Conservation (phyloP, 2,888 invertebrate genomes). For the Malthinus flaveolus region DNA sequence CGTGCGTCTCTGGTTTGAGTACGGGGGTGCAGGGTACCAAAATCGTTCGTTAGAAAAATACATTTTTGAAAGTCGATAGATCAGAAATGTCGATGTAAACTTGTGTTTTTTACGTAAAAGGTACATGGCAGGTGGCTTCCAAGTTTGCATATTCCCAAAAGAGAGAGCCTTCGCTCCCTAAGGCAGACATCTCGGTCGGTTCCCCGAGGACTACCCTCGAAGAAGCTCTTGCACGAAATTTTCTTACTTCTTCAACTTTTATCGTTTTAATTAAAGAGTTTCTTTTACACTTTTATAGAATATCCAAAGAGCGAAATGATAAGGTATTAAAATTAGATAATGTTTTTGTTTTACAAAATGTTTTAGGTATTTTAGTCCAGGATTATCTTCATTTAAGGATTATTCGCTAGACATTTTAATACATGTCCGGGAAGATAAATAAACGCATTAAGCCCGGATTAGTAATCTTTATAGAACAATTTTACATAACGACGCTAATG, state of each 20-base stretch:
- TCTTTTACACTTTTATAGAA: neutral
- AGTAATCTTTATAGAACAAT: conserved; percentile 14
- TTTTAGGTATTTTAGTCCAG: conserved; percentile 16
- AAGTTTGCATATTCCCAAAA: conserved; percentile 30
- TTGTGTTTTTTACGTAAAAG: conserved; percentile 27
- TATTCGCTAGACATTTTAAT: conserved; percentile 24
- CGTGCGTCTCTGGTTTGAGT: neutral
- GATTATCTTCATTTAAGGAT: conserved; percentile 21
- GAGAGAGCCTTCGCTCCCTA: conserved; percentile 27
- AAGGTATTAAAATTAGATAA: conserved; percentile 16
- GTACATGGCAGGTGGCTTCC: conserved; percentile 29
- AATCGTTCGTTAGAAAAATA: neutral
- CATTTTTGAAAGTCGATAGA: conserved; percentile 11
- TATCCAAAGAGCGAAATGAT: neutral
- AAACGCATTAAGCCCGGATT: conserved; percentile 19
- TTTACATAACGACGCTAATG: conserved; percentile 8
- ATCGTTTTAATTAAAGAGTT: neutral
- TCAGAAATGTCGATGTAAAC: conserved; percentile 25
- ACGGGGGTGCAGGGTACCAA: neutral
- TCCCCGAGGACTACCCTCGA: conserved; percentile 20
- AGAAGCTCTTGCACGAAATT: conserved; percentile 3
- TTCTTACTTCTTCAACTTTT: neutral
- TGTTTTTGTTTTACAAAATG: conserved; percentile 10
- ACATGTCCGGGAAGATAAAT: conserved; percentile 20
- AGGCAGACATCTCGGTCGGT: conserved; percentile 30